These are phyloP conservation scores for Zoanthus sansibaricus DNA, from an alignment of 92 coral and sea anemone genomes.

Conservation along the genomic window DNA sequence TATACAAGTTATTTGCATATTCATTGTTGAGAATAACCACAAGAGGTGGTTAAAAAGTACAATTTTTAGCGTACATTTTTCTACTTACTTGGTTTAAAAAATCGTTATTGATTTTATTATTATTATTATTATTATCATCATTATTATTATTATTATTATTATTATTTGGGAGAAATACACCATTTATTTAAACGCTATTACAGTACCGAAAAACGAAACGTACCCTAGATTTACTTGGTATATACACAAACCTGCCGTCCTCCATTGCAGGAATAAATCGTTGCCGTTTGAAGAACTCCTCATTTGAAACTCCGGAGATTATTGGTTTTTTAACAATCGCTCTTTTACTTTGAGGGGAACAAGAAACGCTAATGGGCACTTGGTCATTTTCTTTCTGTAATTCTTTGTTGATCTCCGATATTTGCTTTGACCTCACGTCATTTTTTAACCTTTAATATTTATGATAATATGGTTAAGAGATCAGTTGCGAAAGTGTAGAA, in stretches of 20 bases:
- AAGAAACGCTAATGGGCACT: conserved; percentile 3
- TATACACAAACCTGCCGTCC: conserved; percentile 33
- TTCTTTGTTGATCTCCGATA: not conserved
- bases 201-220: not conserved
- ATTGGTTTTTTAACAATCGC: not conserved
- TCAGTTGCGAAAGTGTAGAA: no score
- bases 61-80: no score
- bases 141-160: no score
- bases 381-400: conserved; percentile 28
- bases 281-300: conserved; percentile 30
- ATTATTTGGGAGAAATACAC: no score
- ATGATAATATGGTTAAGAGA: no score
- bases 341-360: conserved; percentile 17
- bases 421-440: not conserved
- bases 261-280: conserved; percentile 35
- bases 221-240: not conserved
- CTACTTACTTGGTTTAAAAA: no score
- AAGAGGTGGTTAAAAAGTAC: no score
- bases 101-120: no score
- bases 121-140: no score
- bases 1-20: no score
- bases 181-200: no score
- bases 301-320: conserved; percentile 29
- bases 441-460: not conserved
- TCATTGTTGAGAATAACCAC: no score